Evolutionary conservation across 2,888 invertebrate species (phyloP).

Genomic region (Hirtodrosophila trivittata): DNA sequence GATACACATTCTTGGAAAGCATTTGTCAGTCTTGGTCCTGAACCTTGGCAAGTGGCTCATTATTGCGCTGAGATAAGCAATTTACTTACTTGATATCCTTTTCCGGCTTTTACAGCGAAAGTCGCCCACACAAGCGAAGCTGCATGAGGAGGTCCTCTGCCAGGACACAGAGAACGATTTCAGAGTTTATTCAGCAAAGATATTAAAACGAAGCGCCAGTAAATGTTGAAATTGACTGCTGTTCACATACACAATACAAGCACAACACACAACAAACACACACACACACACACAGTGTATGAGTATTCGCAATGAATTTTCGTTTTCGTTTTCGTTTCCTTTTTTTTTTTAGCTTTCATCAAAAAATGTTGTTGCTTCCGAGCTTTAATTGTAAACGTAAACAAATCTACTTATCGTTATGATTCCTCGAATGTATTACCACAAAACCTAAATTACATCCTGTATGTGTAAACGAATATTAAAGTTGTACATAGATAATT

Average conservation of each 20-base stretch:
- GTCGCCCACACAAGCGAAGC: slow-evolving; percentile 12
- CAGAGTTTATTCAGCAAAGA: slow-evolving; percentile 50
- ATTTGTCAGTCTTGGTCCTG: not conserved
- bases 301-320: slow-evolving; percentile 25
- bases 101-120: slow-evolving; percentile 44
- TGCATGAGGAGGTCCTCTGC: not conserved
- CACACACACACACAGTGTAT: not conserved
- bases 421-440: slow-evolving; percentile 31
- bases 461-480: not conserved
- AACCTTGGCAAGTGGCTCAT: slow-evolving; percentile 52
- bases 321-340: slow-evolving; percentile 22
- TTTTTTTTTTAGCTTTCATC: slow-evolving; percentile 28
- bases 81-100: slow-evolving; percentile 71
- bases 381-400: slow-evolving; percentile 42
- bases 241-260: slow-evolving; percentile 11
- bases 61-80: slow-evolving; percentile 72
- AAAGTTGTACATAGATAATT: not conserved
- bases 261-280: not conserved
- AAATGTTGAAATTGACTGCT: slow-evolving; percentile 64
- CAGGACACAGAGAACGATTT: slow-evolving; percentile 21
- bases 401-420: slow-evolving; percentile 33
- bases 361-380: slow-evolving; percentile 28
- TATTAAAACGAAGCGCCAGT: slow-evolving; percentile 51
- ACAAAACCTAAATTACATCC: slow-evolving; percentile 15
- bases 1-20: slow-evolving; percentile 10